A percentile compares a stretch with the other conserved stretches of the same genome.
phyloP scores from a whole-genome alignment of 64 coral and sea anemone genomes.

The Montipora capricornis region DNA sequence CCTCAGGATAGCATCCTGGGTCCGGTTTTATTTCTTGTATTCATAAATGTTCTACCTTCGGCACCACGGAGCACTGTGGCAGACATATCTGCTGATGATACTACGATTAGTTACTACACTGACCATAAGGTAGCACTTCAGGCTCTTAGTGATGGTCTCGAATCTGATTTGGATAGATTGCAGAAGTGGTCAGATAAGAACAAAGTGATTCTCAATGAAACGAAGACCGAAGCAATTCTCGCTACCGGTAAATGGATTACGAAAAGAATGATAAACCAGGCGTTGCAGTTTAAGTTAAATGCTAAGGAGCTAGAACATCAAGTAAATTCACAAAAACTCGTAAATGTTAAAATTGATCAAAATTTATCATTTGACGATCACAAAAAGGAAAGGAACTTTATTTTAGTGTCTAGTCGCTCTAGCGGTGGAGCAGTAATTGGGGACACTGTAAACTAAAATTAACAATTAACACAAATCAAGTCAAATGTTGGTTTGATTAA shows the following conservation, averaged over 20 bases:
- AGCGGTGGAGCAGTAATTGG: too few relatives aligned
- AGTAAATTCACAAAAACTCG: constrained; percentile 21
- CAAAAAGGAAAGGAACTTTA: too few relatives aligned
- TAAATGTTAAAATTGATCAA: constrained; percentile 24
- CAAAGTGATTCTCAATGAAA: constrained; percentile 50
- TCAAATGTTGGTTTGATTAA: not conserved
- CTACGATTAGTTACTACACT: constrained; percentile 39
- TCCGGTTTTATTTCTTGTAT: constrained; percentile 40
- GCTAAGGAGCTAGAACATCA: not conserved
- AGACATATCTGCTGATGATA: constrained; percentile 33
- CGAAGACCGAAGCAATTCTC: constrained; percentile 49
- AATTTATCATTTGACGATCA: constrained; percentile 38
- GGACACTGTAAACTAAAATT: too few relatives aligned
- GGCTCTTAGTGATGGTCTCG: constrained; percentile 3
- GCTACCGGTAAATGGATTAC: constrained; percentile 42
- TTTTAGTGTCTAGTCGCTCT: too few relatives aligned
- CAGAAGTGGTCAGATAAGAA: constrained; percentile 8
- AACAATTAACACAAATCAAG: too few relatives aligned
- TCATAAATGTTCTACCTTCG: constrained; percentile 38
- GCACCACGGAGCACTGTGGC: not conserved
- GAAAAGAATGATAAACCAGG: constrained; percentile 8
- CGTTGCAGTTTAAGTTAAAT: not conserved
- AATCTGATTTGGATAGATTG: constrained; percentile 26
- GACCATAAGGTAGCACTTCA: not conserved
- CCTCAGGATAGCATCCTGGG: constrained; percentile 26